Conservation (phyloP, 2,888 invertebrate species). For the Phlogophora meticulosa region DNA sequence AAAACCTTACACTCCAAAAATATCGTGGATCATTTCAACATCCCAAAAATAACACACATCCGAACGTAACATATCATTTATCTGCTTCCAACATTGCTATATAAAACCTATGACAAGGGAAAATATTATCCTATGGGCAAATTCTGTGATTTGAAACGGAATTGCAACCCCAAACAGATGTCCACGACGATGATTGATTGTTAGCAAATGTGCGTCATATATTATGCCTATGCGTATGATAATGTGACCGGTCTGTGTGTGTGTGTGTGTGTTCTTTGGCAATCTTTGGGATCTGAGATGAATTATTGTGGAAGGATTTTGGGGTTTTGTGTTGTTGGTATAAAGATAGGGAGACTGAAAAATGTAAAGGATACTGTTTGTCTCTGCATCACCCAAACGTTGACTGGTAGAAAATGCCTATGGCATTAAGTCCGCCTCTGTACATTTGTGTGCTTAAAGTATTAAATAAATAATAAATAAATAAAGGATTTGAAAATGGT, state of each 20-base stretch:
- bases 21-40: conserved; percentile 1
- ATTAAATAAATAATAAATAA: no score
- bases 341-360: not conserved
- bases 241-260: conserved; percentile 28
- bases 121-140: conserved; percentile 46
- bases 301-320: conserved; percentile 16
- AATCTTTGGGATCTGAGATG: conserved; percentile 17
- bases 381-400: no score
- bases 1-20: no score
- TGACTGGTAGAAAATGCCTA: no score
- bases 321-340: not conserved
- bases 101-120: conserved; percentile 55
- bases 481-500: no score
- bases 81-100: conserved; percentile 31
- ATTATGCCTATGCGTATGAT: conserved; percentile 41
- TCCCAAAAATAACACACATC: conserved; percentile 40
- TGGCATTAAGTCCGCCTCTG: no score
- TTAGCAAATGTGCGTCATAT: conserved; percentile 43
- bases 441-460: no score
- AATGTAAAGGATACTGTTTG: no score
- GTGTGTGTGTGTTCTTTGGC: conserved; percentile 33
- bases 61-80: conserved; percentile 39
- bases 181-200: conserved; percentile 57
- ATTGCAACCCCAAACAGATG: conserved; percentile 52
- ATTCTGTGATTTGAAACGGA: conserved; percentile 51